phyloP scores from a whole-genome alignment of 2,113 vertebrate genomes.

The Saguinus midas region DNA sequence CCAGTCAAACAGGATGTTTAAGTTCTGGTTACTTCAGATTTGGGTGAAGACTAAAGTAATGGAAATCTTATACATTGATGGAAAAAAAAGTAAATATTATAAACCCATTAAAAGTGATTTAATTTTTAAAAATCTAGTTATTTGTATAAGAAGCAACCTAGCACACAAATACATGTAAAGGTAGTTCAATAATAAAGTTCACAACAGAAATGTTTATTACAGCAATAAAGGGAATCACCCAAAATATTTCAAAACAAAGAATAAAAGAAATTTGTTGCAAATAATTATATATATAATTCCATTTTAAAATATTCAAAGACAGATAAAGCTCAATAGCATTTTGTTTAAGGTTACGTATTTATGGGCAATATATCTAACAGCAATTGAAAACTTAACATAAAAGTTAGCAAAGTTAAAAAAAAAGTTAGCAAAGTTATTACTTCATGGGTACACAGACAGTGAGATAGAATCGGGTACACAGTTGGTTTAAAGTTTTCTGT shows the following conservation, averaged over 20 bases:
- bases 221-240: background rate
- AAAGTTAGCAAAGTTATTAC: background rate
- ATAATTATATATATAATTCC: background rate
- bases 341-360: background rate
- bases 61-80: background rate
- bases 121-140: background rate
- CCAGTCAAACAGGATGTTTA: background rate
- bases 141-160: background rate
- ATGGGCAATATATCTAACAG: background rate
- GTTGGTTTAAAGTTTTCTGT: background rate
- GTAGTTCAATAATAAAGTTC: background rate
- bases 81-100: background rate
- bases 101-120: background rate
- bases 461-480: background rate
- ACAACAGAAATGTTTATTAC: background rate
- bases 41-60: background rate
- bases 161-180: background rate
- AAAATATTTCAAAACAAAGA: background rate
- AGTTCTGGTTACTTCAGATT: background rate
- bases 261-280: background rate
- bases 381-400: background rate
- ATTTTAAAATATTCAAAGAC: background rate
- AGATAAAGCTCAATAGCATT: background rate
- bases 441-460: background rate
- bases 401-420: background rate